Evolutionary conservation across 2,888 invertebrate genomes (phyloP), one percentile per base, ranked within the genome.

Genomic region (Polymixis lichenea): DNA sequence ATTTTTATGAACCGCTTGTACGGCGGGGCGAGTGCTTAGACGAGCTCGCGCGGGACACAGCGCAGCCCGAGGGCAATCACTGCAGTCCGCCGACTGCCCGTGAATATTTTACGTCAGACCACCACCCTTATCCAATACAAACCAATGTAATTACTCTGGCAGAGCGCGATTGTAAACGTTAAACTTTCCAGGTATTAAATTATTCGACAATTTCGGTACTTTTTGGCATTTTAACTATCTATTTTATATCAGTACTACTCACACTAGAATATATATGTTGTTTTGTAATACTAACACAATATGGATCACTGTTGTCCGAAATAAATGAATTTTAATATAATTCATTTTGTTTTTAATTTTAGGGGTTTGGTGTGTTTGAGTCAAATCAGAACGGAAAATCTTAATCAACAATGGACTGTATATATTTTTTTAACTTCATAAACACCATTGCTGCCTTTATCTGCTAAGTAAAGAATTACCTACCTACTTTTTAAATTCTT

Each of bases 61-160:
- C 71, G 60, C 66, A 72, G 83, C 78, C 76, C 68, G 76, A 58
- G 53, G 77, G 76, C 86, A 84, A 86, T 86, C 80, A 82, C 84
- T 87, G 82, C 86, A 84, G 62, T 82, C 76, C 49, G 72, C 74
- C 76, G 58, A 56, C 61, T 72, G 53, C 32, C 64, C 55, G 73
- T 86, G 76, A 86, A 87, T 87, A 87, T 84, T 87, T 87, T 65
- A 85, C 66, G 46, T 68, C 77, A 77, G 56, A 78, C 72, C 69
- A 86, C 77, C 64, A 75, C 83, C 74, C 69, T 72, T 73, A 82
- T 74, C 67, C 73, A 79, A 76, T 77, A 80, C 75, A 81, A 75
- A 78, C 72, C 73, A 65, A 78, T 69, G 72, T 78, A 81, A 80
- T 85, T 75, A 83, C 69, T 75, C 62, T 65, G 49, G 72, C 77